Percentiles rank a stretch among this genome's conserved stretches.
Evolutionary conservation across 2,888 invertebrate genomes (phyloP).

Genomic region (Peribatodes rhomboidaria): DNA sequence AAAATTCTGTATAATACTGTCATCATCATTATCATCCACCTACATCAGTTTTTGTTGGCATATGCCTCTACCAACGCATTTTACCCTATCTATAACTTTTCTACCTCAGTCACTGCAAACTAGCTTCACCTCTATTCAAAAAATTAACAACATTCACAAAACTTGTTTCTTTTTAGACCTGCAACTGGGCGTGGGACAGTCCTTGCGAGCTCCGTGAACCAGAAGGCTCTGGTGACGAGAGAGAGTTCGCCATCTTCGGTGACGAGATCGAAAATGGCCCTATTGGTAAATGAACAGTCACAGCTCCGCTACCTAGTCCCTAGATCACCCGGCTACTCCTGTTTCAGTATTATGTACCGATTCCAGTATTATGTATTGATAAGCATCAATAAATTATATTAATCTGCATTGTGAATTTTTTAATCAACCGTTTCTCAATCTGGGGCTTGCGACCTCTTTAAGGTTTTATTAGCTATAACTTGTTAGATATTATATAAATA

Average conservation of each 20-base stretch:
- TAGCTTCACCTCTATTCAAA: too few species aligned
- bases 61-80: too few species aligned
- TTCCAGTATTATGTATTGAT: constrained; percentile 18
- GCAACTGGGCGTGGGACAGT: constrained; percentile 60
- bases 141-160: too few species aligned
- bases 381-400: constrained; percentile 15
- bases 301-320: not conserved
- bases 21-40: too few species aligned
- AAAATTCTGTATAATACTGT: too few species aligned
- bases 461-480: not conserved
- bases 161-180: constrained; percentile 53
- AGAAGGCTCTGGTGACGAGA: constrained; percentile 45
- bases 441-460: not conserved
- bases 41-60: too few species aligned
- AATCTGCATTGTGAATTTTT: constrained; percentile 4
- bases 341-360: constrained; percentile 15
- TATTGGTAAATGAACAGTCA: constrained; percentile 44
- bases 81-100: too few species aligned
- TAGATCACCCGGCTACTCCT: constrained; percentile 4
- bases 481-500: not conserved
- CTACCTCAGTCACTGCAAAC: too few species aligned
- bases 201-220: constrained; percentile 62
- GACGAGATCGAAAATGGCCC: constrained; percentile 51
- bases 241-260: constrained; percentile 50
- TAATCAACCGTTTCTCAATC: constrained; percentile 10